Evolutionary conservation across 1,140 invertebrate species (phyloP).

Genomic region (Plectrocnemia conspersa): DNA sequence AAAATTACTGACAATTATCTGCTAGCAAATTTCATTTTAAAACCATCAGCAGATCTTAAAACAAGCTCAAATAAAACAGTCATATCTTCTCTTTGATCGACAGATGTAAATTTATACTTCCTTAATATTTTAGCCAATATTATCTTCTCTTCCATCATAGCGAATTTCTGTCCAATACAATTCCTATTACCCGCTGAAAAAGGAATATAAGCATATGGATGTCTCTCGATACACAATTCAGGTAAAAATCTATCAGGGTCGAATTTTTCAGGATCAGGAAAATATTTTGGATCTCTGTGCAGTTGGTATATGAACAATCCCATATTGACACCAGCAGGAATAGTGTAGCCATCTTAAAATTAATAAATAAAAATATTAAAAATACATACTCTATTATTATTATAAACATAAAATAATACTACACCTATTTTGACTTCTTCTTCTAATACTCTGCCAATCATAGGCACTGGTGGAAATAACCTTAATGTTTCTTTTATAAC

Average conservation of each 20-base stretch:
- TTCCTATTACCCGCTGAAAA: conserved; percentile 50
- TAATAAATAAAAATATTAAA: conserved; percentile 1
- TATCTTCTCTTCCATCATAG: conserved; percentile 15
- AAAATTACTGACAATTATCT: no score
- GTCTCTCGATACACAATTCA: conserved; percentile 42
- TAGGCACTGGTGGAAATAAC: conserved; percentile 59
- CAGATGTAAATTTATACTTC: conserved; percentile 15
- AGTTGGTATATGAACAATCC: conserved; percentile 47
- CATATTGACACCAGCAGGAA: conserved; percentile 42
- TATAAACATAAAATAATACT: conserved; percentile 4
- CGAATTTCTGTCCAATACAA: conserved; percentile 40
- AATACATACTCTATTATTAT: neutral
- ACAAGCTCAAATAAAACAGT: conserved; percentile 5
- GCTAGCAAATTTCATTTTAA: conserved; percentile 4
- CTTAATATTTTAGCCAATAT: conserved; percentile 3
- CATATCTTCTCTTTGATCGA: conserved; percentile 7
- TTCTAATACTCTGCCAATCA: conserved; percentile 20
- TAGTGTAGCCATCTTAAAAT: conserved; percentile 25
- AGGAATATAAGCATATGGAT: conserved; percentile 50
- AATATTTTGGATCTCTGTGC: conserved; percentile 63
- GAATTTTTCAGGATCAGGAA: conserved; percentile 66
- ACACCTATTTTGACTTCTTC: conserved; percentile 28
- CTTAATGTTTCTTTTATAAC: conserved; percentile 68
- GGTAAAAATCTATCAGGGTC: conserved; percentile 70
- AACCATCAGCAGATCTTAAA: conserved; percentile 8